phyloP scores from a whole-genome alignment of 2,888 invertebrate species.

The Epirrita christyi region DNA sequence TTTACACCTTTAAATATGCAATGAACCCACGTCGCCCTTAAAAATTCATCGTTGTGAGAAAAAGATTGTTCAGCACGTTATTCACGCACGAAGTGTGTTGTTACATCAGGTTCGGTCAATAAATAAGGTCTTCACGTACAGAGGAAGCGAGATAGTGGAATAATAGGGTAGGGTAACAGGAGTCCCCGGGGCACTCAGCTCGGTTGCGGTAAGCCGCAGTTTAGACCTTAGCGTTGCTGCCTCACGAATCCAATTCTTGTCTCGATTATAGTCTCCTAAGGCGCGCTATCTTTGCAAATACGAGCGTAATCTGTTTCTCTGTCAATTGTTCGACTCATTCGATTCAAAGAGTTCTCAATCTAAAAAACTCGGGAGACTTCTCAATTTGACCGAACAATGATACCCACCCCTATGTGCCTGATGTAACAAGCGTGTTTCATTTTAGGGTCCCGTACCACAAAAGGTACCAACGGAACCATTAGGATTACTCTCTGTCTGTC shows the following conservation, averaged over 20 bases:
- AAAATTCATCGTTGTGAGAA: constrained; percentile 49
- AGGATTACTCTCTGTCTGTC: too few species aligned
- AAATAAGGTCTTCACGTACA: constrained; percentile 64
- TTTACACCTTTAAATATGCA: constrained; percentile 45
- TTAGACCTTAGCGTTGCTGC: constrained; percentile 52
- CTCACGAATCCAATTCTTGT: constrained; percentile 55
- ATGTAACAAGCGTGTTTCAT: constrained; percentile 14
- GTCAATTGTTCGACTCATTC: constrained; percentile 30
- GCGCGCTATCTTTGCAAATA: constrained; percentile 47
- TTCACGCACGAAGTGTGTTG: constrained; percentile 51
- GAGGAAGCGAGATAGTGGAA: constrained; percentile 60
- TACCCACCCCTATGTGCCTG: constrained; percentile 18
- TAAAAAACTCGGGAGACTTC: constrained; percentile 13
- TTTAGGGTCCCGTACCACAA: too few species aligned
- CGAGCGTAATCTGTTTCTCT: constrained; percentile 31
- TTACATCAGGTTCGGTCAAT: constrained; percentile 59
- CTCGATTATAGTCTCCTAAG: constrained; percentile 46
- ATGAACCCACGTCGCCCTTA: constrained; percentile 43
- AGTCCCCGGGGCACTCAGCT: constrained; percentile 57
- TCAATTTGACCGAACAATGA: constrained; percentile 20
- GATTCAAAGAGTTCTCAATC: constrained; percentile 21
- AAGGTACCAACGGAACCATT: too few species aligned
- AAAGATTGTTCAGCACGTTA: constrained; percentile 52
- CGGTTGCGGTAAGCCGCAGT: constrained; percentile 60
- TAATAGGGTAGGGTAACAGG: constrained; percentile 62